Base-by-base conservation (phyloP, 2,888 invertebrate species). In the Agrilus mali region DNA sequence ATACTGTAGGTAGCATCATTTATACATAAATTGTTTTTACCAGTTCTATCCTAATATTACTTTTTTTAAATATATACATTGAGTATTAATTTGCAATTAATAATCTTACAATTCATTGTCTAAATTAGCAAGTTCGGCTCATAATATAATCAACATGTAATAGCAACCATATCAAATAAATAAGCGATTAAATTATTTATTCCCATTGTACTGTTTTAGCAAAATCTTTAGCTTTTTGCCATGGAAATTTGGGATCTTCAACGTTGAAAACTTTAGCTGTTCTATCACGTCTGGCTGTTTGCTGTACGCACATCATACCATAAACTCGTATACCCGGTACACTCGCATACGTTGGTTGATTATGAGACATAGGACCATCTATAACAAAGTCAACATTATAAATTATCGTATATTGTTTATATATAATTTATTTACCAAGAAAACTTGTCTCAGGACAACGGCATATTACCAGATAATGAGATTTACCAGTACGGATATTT, bases 301-400 rank as follows among this genome's bases (percentile, higher is more conserved):
- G 32, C 53, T 71, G 71, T 0, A 87, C 86, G 61, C 92, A 92
- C 81, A 92, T 86, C 92, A 93, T 93, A 36, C 92, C 93, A 60
- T 88, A 93, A 0, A 93, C 92, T 51, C 90, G 75, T 50, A 93
- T 92, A 2, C 92, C 92, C 3, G 92, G 92, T 8, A 93, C 90
- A 53, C 90, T 87, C 3, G 92, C 93, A 61, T 93, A 93, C 1
- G 89, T 87, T 12, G 93, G 92, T 61, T 90, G 90, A 63, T 90
- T 89, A 63, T 93, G 93, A 8, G 87, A 87, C 81, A 92, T 87
- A 41, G 93, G 93, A 12, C 92, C 93, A 70, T 92, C 92, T 90
- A 72, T 27, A 60, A 60, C 53, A 43, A 33, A 17, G 10, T 1
- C 22, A 36, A 22, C 36, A 14, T n/a, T 20, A 35, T 12, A 10